Conservation (phyloP, 2,113 vertebrate genomes). For the Halichoerus grypus region DNA sequence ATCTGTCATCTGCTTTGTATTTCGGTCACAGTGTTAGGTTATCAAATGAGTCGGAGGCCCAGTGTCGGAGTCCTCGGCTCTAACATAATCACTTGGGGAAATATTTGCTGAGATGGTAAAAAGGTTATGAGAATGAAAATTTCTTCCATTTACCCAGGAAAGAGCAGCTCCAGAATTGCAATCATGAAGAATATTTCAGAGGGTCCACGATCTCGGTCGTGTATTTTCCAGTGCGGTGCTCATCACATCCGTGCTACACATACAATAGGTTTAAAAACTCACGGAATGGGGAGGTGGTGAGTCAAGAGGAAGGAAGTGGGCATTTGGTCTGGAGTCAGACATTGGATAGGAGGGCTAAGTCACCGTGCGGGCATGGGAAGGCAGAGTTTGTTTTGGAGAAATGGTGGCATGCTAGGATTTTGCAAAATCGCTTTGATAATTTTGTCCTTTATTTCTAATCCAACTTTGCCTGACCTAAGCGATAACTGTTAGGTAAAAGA, state of each 20-base stretch:
- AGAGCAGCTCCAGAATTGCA: neutral
- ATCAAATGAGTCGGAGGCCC: constrained; percentile 43
- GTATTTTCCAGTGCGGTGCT: neutral
- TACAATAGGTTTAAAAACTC: neutral
- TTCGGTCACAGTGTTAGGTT: neutral
- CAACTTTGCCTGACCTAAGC: neutral
- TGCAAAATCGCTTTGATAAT: neutral
- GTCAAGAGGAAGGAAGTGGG: neutral
- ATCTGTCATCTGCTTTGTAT: constrained; percentile 55
- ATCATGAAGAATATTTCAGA: neutral
- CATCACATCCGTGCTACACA: no score
- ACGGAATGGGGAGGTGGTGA: no score
- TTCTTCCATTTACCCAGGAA: neutral
- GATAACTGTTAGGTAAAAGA: neutral
- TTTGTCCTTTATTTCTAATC: neutral
- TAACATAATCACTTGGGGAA: constrained; percentile 69
- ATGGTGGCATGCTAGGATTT: neutral
- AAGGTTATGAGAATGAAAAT: neutral
- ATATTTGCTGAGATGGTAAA: constrained; percentile 55
- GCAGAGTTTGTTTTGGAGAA: neutral
- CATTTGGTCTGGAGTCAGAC: neutral
- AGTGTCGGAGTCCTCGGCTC: constrained; percentile 62
- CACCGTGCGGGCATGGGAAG: neutral
- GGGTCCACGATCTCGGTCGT: neutral
- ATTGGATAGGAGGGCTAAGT: neutral